A percentile compares a stretch with the other conserved stretches of the same genome.
These are phyloP conservation scores for Aricia agestis DNA, from an alignment of 1,140 invertebrate genomes.

Conservation along the genomic window DNA sequence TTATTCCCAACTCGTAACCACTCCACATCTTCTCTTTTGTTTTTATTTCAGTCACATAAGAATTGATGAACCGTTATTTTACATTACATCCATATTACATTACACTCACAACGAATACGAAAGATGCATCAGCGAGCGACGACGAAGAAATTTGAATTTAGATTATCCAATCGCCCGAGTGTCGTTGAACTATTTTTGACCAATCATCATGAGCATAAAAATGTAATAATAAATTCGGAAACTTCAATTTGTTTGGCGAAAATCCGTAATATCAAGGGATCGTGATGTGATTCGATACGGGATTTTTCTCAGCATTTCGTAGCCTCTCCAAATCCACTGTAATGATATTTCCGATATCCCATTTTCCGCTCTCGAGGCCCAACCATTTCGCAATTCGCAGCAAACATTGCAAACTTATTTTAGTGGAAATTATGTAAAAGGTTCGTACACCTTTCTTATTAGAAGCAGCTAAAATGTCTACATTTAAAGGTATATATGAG, in stretches of 20 bases:
- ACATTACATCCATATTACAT: background rate
- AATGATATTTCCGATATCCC: conserved; percentile 9
- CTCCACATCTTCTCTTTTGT: too few relatives aligned
- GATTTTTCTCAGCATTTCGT: conserved; percentile 8
- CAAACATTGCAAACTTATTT: background rate
- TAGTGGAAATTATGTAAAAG: background rate
- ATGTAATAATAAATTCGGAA: conserved; percentile 7
- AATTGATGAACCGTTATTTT: too few relatives aligned
- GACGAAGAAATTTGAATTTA: background rate
- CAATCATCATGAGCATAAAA: background rate
- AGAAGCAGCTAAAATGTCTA: too few relatives aligned
- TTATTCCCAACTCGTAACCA: too few relatives aligned
- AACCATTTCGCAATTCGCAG: background rate
- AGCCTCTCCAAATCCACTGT: conserved; percentile 4
- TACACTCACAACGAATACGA: background rate
- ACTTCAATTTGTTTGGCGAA: conserved; percentile 15
- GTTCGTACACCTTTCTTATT: too few relatives aligned
- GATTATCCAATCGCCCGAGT: background rate
- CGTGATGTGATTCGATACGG: conserved; percentile 10
- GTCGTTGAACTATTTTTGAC: background rate
- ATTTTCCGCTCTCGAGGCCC: conserved; percentile 3
- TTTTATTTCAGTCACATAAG: too few relatives aligned
- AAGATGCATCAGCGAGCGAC: background rate
- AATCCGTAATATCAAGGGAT: conserved; percentile 13
- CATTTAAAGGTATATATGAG: too few relatives aligned